These are phyloP conservation scores for Anas bernieri DNA, from an alignment of 2,797 vertebrate species.

Conservation along the genomic window DNA sequence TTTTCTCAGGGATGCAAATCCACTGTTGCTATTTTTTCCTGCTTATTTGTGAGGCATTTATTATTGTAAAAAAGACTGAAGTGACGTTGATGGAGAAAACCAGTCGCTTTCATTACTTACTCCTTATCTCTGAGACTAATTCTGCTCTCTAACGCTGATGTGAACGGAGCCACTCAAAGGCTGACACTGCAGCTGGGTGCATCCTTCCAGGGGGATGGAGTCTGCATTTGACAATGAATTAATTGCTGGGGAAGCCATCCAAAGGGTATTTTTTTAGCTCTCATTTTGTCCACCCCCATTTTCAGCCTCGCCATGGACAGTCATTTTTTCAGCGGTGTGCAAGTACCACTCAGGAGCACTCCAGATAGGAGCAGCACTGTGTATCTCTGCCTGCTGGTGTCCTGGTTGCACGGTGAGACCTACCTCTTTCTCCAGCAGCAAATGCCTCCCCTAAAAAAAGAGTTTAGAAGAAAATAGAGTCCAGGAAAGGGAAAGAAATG, in stretches of 20 bases:
- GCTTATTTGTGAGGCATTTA: conserved; percentile 24
- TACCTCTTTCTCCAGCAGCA: neutral
- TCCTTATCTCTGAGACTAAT: neutral
- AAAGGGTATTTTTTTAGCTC: neutral
- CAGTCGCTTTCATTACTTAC: neutral
- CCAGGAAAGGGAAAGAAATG: neutral
- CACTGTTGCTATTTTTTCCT: conserved; percentile 30
- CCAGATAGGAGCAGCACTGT: neutral
- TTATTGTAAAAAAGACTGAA: neutral
- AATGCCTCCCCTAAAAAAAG: neutral
- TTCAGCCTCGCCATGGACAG: neutral
- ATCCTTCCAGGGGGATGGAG: neutral
- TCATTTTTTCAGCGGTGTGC: neutral
- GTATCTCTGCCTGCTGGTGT: neutral
- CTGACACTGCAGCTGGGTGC: neutral
- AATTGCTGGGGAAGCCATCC: neutral
- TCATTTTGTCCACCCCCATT: neutral
- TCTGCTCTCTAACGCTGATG: neutral
- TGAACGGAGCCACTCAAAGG: neutral
- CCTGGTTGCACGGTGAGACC: neutral
- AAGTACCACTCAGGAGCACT: neutral
- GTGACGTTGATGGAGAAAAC: neutral
- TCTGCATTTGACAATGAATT: neutral
- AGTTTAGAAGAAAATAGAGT: neutral
- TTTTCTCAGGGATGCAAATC: conserved; percentile 31